These are phyloP conservation scores for Meriones psammophilus DNA, from an alignment of 2,797 vertebrate species.

Conservation along the genomic window DNA sequence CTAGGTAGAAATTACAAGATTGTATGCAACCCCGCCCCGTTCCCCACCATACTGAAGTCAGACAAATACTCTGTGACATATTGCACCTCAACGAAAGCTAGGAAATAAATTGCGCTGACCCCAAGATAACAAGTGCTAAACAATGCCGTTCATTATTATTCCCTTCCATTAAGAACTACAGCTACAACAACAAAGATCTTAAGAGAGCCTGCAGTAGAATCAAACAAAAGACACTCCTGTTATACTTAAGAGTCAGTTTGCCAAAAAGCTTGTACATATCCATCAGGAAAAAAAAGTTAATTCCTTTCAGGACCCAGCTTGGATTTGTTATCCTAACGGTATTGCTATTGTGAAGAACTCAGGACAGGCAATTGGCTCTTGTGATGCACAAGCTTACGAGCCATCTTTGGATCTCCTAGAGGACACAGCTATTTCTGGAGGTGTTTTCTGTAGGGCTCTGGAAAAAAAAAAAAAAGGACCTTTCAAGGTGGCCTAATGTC, in stretches of 20 bases:
- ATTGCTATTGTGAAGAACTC: not conserved
- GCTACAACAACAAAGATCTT: not conserved
- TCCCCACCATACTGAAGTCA: not conserved
- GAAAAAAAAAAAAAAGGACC: slow-evolving; percentile 52
- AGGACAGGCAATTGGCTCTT: not conserved
- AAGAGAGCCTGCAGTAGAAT: slow-evolving; percentile 29
- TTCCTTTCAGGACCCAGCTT: not conserved
- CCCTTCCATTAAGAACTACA: slow-evolving; percentile 37
- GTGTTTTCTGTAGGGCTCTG: not conserved
- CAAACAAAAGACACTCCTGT: not conserved
- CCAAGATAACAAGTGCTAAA: slow-evolving; percentile 23
- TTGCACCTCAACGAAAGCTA: not conserved
- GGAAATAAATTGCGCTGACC: slow-evolving; percentile 33
- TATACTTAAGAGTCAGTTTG: slow-evolving; percentile 4
- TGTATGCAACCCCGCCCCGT: not conserved
- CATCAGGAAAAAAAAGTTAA: not conserved
- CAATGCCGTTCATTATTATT: not conserved
- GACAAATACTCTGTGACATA: not conserved
- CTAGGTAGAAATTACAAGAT: not conserved
- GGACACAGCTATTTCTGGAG: not conserved
- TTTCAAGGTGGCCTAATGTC: slow-evolving; percentile 67
- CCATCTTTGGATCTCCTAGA: not conserved
- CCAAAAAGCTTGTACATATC: not conserved
- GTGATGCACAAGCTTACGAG: not conserved
- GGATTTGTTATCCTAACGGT: slow-evolving; percentile 21